Conservation (phyloP, 2,797 vertebrate species). For the Hydrolagus colliei region DNA sequence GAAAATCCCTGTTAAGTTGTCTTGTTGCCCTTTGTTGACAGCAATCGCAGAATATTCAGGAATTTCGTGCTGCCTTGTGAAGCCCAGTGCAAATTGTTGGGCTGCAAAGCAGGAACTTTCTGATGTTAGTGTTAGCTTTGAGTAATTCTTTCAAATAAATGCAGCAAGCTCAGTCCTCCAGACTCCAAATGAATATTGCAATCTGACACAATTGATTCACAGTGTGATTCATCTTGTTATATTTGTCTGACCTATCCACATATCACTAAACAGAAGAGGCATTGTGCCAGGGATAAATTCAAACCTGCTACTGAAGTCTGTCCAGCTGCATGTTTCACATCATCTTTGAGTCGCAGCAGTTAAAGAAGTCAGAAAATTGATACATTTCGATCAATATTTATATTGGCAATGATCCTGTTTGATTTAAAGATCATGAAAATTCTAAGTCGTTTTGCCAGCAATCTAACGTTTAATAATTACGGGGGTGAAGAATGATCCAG, state of each 20-base stretch:
- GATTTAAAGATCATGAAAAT: neutral
- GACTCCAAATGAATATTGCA: slow-evolving; percentile 39
- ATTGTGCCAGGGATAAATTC: slow-evolving; percentile 22
- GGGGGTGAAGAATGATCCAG: neutral
- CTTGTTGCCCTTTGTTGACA: slow-evolving; percentile 66
- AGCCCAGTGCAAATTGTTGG: slow-evolving; percentile 47
- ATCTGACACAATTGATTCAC: slow-evolving; percentile 37
- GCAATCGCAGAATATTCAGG: slow-evolving; percentile 49
- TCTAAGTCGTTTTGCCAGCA: neutral
- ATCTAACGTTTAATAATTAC: neutral
- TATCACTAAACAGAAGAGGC: slow-evolving; percentile 15
- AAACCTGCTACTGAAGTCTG: slow-evolving; percentile 11
- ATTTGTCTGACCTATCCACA: slow-evolving; percentile 31
- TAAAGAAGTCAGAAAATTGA: neutral
- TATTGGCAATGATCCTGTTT: neutral
- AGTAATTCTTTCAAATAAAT: slow-evolving; percentile 46
- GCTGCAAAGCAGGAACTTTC: slow-evolving; percentile 42
- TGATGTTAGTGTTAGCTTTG: slow-evolving; percentile 42
- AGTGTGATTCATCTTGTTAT: slow-evolving; percentile 33
- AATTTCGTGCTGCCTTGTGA: slow-evolving; percentile 57
- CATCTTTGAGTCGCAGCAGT: neutral
- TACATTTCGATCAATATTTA: slow-evolving; percentile 15
- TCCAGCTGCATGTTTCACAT: slow-evolving; percentile 19
- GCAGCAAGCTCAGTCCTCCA: slow-evolving; percentile 38
- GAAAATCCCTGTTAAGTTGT: slow-evolving; percentile 79